A percentile compares a stretch with the other conserved stretches of the same genome.
phyloP scores from a whole-genome alignment of 2,888 invertebrate genomes.

The Nebria brevicollis region DNA sequence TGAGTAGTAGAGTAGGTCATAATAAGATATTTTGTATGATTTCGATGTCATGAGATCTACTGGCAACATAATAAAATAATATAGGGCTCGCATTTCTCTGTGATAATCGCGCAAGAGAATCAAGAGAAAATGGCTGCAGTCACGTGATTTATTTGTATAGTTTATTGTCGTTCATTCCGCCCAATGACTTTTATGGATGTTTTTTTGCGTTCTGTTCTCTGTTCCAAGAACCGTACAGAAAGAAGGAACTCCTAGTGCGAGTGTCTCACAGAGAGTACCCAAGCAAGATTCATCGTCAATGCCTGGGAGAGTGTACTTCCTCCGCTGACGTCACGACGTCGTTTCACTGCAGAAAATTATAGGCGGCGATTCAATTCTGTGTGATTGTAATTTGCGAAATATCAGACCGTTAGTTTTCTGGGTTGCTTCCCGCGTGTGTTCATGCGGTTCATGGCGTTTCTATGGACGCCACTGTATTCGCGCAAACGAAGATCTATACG shows the following conservation, averaged over 20 bases:
- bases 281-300: slow-evolving; percentile 28
- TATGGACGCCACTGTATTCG: not conserved
- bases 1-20: no score
- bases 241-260: not conserved
- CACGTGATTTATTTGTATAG: slow-evolving; percentile 59
- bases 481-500: not conserved
- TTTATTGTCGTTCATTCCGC: slow-evolving; percentile 61
- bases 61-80: not conserved
- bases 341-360: slow-evolving; percentile 6
- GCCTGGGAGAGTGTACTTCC: slow-evolving; percentile 23
- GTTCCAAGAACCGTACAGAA: not conserved
- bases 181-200: slow-evolving; percentile 60
- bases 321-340: slow-evolving; percentile 1
- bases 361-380: not conserved
- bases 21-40: not conserved
- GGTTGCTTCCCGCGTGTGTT: not conserved
- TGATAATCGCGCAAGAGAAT: slow-evolving; percentile 45
- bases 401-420: not conserved
- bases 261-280: slow-evolving; percentile 17
- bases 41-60: not conserved
- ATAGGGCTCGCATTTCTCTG: slow-evolving; percentile 11
- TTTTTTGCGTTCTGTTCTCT: slow-evolving; percentile 50
- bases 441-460: not conserved
- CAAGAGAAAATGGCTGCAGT: slow-evolving; percentile 55
- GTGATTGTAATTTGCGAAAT: slow-evolving; percentile 1